These are phyloP conservation scores for Sylvilagus bachmani DNA, from an alignment of 2,113 vertebrate genomes.

Conservation along the genomic window DNA sequence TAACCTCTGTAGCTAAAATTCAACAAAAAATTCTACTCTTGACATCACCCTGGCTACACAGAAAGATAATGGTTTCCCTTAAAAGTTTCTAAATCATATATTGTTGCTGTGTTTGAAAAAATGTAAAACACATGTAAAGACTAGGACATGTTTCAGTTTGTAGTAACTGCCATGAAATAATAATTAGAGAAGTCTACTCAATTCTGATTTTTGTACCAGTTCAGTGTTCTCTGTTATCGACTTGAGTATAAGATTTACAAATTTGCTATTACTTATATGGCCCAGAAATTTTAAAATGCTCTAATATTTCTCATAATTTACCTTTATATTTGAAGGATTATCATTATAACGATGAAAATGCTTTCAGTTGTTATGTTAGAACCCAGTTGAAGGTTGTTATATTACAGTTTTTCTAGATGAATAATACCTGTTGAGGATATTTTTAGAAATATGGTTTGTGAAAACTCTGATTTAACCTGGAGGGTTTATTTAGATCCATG, in stretches of 20 bases:
- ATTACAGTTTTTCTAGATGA: background rate
- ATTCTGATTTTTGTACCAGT: background rate
- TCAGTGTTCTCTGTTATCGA: background rate
- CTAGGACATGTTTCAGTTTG: background rate
- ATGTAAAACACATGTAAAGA: background rate
- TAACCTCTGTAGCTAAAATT: conserved; percentile 34
- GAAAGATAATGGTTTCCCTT: background rate
- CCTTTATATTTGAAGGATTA: background rate
- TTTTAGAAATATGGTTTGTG: background rate
- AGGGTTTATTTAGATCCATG: background rate
- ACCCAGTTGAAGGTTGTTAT: background rate
- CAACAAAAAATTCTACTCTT: background rate
- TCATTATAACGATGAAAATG: background rate
- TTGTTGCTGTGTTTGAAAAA: background rate
- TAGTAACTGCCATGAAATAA: background rate
- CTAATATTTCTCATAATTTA: background rate
- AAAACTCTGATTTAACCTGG: background rate
- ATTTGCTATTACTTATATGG: background rate
- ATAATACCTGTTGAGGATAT: background rate
- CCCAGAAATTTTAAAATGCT: background rate
- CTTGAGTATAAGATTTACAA: background rate
- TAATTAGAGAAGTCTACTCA: background rate
- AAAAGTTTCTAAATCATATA: conserved; percentile 6
- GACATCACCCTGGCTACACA: background rate
- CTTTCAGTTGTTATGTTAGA: background rate